phyloP scores from a whole-genome alignment of 2,888 invertebrate genomes.

The Microctonus hyperodae region DNA sequence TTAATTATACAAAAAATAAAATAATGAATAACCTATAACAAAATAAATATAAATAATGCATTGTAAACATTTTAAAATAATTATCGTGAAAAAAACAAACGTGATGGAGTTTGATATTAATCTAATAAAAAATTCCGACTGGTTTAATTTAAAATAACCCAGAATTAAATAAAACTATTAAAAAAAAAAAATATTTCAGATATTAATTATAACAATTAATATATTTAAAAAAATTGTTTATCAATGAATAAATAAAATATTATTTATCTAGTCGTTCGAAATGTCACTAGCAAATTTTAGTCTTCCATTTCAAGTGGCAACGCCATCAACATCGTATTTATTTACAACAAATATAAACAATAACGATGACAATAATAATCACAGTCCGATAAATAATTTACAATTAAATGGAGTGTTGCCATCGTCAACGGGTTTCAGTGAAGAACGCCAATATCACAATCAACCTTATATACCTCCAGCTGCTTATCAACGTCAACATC shows the following conservation, averaged over 20 bases:
- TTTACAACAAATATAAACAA: slow-evolving; percentile 44
- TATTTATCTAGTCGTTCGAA: slow-evolving; percentile 36
- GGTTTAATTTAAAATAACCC: slow-evolving; percentile 4
- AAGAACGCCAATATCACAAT: slow-evolving; percentile 49
- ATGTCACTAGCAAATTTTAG: slow-evolving; percentile 60
- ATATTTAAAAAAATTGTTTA: background rate
- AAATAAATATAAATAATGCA: background rate
- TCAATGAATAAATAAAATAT: background rate
- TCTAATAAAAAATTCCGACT: slow-evolving; percentile 1
- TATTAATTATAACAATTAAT: background rate
- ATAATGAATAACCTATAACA: background rate
- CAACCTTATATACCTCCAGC: slow-evolving; percentile 53
- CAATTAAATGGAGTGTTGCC: slow-evolving; percentile 52
- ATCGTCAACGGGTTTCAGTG: slow-evolving; percentile 46
- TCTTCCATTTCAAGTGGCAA: slow-evolving; percentile 56
- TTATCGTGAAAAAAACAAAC: background rate
- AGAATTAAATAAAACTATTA: slow-evolving; percentile 5
- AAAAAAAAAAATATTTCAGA: slow-evolving; percentile 13
- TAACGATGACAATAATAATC: slow-evolving; percentile 36
- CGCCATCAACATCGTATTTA: slow-evolving; percentile 52
- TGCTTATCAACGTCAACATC: slow-evolving; percentile 49
- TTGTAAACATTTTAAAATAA: background rate
- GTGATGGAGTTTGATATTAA: slow-evolving; percentile 39
- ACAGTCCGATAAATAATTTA: slow-evolving; percentile 50
- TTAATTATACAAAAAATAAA: background rate